phyloP scores from a whole-genome alignment of 2,797 vertebrate genomes.

The Pterois miles region DNA sequence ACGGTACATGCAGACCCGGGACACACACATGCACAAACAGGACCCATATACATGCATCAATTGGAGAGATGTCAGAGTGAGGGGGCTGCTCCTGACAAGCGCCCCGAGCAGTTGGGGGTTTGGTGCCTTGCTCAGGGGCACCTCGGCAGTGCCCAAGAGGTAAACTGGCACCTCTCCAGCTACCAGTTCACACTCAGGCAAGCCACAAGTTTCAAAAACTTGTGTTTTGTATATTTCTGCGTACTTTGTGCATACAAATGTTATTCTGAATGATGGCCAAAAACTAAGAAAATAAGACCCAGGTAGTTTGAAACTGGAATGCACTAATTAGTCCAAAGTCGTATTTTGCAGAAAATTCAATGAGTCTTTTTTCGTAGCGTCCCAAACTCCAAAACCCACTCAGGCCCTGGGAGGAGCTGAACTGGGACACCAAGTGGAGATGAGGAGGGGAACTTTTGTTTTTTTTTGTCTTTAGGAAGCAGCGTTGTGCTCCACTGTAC shows the following conservation, averaged over 20 bases:
- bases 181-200: too few species aligned
- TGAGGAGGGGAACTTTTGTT: conserved; percentile 24
- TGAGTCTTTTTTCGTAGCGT: conserved; percentile 11
- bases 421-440: conserved; percentile 22
- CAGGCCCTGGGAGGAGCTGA: conserved; percentile 5
- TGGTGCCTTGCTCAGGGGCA: too few species aligned
- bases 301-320: background rate
- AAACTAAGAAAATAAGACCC: background rate
- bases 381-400: conserved; percentile 14
- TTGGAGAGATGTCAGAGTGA: too few species aligned
- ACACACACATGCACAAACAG: too few species aligned
- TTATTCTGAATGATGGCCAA: background rate
- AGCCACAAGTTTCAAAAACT: too few species aligned
- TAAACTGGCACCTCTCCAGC: too few species aligned
- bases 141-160: too few species aligned
- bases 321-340: conserved; percentile 16
- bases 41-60: too few species aligned
- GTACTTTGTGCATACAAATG: background rate
- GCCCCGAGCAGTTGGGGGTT: too few species aligned
- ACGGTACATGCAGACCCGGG: too few species aligned
- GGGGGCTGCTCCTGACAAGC: too few species aligned
- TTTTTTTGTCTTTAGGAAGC: conserved; percentile 30
- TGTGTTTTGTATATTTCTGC: too few species aligned
- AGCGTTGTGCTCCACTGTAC: conserved; percentile 28
- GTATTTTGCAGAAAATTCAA: conserved; percentile 2